Evolutionary conservation across 2,113 vertebrate species (phyloP).

Genomic region (Scartelaos histophorus): DNA sequence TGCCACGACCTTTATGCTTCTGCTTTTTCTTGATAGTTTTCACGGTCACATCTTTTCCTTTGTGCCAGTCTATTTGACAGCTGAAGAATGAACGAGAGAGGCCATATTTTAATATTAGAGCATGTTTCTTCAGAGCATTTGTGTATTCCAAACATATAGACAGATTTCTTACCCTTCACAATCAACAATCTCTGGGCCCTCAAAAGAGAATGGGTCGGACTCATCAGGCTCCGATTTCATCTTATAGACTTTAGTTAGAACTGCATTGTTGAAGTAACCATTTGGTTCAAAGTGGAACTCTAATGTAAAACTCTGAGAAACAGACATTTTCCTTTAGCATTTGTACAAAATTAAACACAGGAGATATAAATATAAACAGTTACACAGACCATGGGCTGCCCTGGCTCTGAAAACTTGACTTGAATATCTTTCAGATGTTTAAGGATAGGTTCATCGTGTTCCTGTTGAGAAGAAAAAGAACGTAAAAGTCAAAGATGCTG

Average conservation of each 20-base stretch:
- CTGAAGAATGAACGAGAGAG: constrained; percentile 60
- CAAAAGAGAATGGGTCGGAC: constrained; percentile 93
- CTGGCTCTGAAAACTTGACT: constrained; percentile 94
- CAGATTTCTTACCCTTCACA: constrained; percentile 85
- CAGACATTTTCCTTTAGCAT: neutral
- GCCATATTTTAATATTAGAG: neutral
- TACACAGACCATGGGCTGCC: constrained; percentile 92
- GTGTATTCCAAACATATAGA: constrained; percentile 5
- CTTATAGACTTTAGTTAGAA: constrained; percentile 96
- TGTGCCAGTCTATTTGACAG: constrained; percentile 96
- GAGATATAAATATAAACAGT: neutral
- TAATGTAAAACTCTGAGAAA: constrained; percentile 89
- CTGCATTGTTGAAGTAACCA: constrained; percentile 89
- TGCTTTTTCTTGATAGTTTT: constrained; percentile 98
- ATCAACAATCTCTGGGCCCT: constrained; percentile 96
- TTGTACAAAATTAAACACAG: neutral
- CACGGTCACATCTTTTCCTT: constrained; percentile 95
- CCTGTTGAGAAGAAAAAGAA: constrained; percentile 69
- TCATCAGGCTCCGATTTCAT: constrained; percentile 96
- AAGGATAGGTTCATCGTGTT: constrained; percentile 95
- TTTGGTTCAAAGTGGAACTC: constrained; percentile 98
- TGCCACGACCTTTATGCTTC: constrained; percentile 97
- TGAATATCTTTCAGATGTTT: constrained; percentile 96
- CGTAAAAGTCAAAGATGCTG: neutral
- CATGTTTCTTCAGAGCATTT: neutral